These are phyloP conservation scores for Lacerta viridis DNA, from an alignment of 2,797 vertebrate genomes.

Conservation along the genomic window DNA sequence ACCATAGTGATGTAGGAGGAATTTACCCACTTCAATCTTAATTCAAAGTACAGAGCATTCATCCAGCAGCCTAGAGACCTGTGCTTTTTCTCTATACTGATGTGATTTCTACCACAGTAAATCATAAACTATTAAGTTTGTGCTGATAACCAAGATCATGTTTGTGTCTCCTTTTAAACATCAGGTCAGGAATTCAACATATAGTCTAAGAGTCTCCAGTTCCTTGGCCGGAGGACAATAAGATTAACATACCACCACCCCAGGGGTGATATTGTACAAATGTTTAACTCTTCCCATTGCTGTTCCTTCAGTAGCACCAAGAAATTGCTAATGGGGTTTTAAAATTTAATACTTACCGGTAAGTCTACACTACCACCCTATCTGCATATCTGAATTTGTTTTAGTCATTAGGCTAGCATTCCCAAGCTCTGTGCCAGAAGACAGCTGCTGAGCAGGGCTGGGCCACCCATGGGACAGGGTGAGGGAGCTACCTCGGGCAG, in stretches of 20 bases:
- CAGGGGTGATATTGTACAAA: neutral
- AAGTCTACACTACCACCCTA: neutral
- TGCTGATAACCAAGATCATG: neutral
- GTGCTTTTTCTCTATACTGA: neutral
- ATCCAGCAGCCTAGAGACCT: neutral
- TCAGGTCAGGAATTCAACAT: neutral
- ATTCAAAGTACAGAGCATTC: neutral
- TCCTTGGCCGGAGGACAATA: neutral
- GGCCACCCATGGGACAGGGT: no score
- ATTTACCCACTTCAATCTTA: neutral
- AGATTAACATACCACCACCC: neutral
- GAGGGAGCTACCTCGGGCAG: no score
- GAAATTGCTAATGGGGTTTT: neutral
- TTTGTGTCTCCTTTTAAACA: neutral
- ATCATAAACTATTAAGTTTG: neutral
- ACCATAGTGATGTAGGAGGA: neutral
- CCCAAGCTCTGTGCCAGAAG: neutral
- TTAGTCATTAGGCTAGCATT: neutral
- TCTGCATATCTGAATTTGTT: neutral
- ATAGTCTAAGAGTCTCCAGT: neutral
- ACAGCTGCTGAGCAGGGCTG: neutral
- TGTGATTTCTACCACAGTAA: neutral
- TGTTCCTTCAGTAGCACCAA: neutral
- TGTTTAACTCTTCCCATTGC: neutral
- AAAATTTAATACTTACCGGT: neutral